Evolutionary conservation across 2,888 invertebrate genomes (phyloP).

Genomic region (Sesamia inferens): DNA sequence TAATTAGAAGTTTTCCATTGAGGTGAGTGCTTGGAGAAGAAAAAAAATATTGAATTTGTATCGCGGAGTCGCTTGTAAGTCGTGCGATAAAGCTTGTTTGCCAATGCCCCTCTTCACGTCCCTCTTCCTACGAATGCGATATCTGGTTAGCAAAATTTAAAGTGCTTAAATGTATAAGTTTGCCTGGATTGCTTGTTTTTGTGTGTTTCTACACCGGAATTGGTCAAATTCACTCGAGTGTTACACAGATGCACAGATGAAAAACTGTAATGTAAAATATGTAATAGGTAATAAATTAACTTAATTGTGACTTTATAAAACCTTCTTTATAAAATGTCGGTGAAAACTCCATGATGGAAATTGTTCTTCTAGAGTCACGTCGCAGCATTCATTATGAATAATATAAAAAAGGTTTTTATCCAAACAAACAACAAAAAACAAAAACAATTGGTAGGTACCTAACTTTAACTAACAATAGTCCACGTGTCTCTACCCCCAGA

Average conservation of each 20-base stretch:
- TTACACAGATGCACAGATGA: background rate
- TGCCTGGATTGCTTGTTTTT: slow-evolving; percentile 5
- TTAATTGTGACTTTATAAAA: background rate
- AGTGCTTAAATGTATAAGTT: slow-evolving; percentile 2
- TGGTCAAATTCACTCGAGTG: background rate
- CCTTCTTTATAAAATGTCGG: too few relatives aligned
- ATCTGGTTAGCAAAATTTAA: slow-evolving; percentile 2
- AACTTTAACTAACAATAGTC: slow-evolving; percentile 19
- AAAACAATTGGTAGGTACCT: background rate
- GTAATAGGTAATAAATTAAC: too few relatives aligned
- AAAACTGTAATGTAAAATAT: background rate
- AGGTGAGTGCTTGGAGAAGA: slow-evolving; percentile 57
- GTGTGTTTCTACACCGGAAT: background rate
- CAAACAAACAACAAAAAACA: slow-evolving; percentile 21
- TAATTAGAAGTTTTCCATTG: slow-evolving; percentile 83
- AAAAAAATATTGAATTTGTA: slow-evolving; percentile 72
- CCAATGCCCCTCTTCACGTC: slow-evolving; percentile 36
- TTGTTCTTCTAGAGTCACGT: background rate
- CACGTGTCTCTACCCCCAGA: slow-evolving; percentile 35
- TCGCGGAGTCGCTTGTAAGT: slow-evolving; percentile 52
- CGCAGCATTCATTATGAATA: background rate
- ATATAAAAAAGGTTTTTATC: slow-evolving; percentile 2
- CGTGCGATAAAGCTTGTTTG: slow-evolving; percentile 41
- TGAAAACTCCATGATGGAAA: background rate
- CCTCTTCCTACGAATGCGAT: slow-evolving; percentile 13